Conservation (phyloP, 2,113 vertebrate genomes). For the Hippocampus comes region DNA sequence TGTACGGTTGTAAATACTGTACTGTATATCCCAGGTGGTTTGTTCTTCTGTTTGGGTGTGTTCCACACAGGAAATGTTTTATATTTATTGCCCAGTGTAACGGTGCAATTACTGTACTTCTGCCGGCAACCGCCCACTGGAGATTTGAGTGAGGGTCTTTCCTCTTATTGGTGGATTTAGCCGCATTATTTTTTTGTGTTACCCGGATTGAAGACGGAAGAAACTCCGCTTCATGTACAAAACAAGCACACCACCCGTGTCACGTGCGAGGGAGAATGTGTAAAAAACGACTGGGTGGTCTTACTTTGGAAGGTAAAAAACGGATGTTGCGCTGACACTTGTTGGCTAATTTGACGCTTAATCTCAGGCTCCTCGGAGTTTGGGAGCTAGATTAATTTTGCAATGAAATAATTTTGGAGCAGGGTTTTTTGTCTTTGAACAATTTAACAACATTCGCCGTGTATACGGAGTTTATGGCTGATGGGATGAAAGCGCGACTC, state of each 20-base stretch:
- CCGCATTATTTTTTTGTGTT: neutral
- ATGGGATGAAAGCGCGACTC: conserved; percentile 71
- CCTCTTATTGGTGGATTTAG: conserved; percentile 23
- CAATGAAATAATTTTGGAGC: conserved; percentile 33
- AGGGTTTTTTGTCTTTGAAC: neutral
- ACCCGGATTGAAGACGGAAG: neutral
- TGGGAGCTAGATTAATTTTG: conserved; percentile 42
- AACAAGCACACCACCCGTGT: neutral
- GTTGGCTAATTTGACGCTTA: neutral
- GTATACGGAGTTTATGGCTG: conserved; percentile 53
- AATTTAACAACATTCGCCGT: neutral
- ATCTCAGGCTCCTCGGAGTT: conserved; percentile 19
- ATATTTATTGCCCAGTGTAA: conserved; percentile 2
- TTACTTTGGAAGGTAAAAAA: conserved; percentile 20
- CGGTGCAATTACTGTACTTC: neutral
- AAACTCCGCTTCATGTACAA: conserved; percentile 9
- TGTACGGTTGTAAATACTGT: neutral
- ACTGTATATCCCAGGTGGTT: neutral
- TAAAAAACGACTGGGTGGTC: rapidly evolving
- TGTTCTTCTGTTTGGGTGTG: conserved; percentile 15
- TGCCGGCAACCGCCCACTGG: conserved; percentile 28
- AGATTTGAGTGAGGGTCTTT: neutral
- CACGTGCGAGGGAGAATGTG: rapidly evolving
- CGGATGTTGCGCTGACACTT: neutral
- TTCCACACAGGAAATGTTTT: conserved; percentile 21